Conservation (phyloP, 2,888 invertebrate species). For the Idaea dimidiata region DNA sequence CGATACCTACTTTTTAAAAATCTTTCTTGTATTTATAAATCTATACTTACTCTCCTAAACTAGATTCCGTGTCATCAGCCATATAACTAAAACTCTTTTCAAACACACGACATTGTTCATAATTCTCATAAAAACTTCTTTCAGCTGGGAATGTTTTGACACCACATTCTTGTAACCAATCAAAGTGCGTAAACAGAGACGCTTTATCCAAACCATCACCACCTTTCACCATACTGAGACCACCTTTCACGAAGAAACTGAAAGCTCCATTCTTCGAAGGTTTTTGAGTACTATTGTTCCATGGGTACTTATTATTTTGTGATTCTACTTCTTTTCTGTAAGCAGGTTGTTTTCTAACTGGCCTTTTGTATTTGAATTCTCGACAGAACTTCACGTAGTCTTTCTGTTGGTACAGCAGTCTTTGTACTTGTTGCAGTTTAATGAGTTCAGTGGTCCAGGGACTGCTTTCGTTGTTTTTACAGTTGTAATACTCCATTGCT, state of each 20-base stretch:
- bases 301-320: constrained; percentile 67
- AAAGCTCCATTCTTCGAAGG: constrained; percentile 51
- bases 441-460: constrained; percentile 71
- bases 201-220: constrained; percentile 47
- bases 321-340: constrained; percentile 56
- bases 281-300: constrained; percentile 63
- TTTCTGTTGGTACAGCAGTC: constrained; percentile 65
- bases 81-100: constrained; percentile 47
- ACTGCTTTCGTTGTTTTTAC: constrained; percentile 74
- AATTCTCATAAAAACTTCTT: constrained; percentile 59
- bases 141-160: constrained; percentile 56
- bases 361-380: constrained; percentile 55
- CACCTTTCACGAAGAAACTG: constrained; percentile 60
- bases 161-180: constrained; percentile 57
- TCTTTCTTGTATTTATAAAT: too few species aligned
- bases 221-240: constrained; percentile 50
- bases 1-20: too few species aligned
- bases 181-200: constrained; percentile 49
- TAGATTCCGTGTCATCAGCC: constrained; percentile 33
- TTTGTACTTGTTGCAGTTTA: constrained; percentile 64
- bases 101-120: constrained; percentile 56
- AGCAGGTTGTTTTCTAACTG: constrained; percentile 39
- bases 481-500: constrained; percentile 87
- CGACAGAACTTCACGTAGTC: constrained; percentile 60
- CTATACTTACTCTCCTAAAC: constrained; percentile 47